phyloP scores from a whole-genome alignment of 2,888 invertebrate species.

The Sinotaia quadrata region DNA sequence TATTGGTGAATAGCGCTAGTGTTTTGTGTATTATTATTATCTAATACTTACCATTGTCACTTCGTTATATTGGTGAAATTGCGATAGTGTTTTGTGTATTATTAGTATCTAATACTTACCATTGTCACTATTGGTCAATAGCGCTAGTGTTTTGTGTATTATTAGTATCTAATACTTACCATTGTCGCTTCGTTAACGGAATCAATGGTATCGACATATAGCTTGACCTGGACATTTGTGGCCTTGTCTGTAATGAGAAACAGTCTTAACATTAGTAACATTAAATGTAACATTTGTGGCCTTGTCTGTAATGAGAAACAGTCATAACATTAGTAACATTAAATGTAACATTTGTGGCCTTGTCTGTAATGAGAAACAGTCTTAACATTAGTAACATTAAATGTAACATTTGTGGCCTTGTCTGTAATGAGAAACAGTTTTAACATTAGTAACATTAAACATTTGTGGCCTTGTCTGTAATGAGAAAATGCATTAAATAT shows the following conservation, averaged over 20 bases:
- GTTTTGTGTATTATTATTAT: too few species aligned
- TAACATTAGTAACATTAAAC: slow-evolving; percentile 28
- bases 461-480: slow-evolving; percentile 52
- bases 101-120: too few species aligned
- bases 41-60: too few species aligned
- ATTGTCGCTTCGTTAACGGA: slow-evolving; percentile 63
- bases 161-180: slow-evolving; percentile 46
- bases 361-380: slow-evolving; percentile 41
- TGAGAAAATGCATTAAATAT: neutral
- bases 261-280: neutral
- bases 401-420: slow-evolving; percentile 46
- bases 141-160: too few species aligned
- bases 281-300: slow-evolving; percentile 44
- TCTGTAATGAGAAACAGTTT: slow-evolving; percentile 39
- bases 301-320: slow-evolving; percentile 42
- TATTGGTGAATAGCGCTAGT: too few species aligned
- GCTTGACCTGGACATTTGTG: slow-evolving; percentile 52
- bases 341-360: slow-evolving; percentile 45
- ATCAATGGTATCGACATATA: slow-evolving; percentile 61
- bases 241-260: slow-evolving; percentile 47
- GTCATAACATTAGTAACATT: neutral
- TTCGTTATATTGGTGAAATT: too few species aligned
- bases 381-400: neutral
- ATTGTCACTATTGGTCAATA: too few species aligned
- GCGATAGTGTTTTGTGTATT: too few species aligned